These are phyloP conservation scores for Seladonia tumulorum DNA, from an alignment of 2,888 invertebrate species.

Conservation along the genomic window DNA sequence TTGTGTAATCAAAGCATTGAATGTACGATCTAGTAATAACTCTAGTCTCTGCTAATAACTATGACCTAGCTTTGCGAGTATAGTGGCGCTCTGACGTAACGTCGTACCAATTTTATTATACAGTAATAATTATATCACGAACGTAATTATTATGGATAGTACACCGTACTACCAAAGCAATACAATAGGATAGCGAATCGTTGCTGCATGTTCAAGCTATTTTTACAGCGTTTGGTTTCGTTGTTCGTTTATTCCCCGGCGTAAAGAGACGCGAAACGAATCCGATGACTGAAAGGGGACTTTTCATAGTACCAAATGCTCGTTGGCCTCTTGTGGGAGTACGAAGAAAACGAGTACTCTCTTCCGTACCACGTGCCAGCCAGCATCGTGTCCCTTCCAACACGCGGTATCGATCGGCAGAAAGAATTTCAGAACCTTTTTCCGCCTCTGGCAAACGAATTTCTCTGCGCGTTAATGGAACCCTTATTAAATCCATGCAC, in stretches of 20 bases:
- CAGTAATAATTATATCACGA: not conserved
- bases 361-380: constrained; percentile 49
- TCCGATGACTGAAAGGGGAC: constrained; percentile 18
- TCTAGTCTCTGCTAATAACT: constrained; percentile 2
- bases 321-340: constrained; percentile 39
- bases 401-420: constrained; percentile 34
- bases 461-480: not conserved
- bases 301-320: constrained; percentile 35
- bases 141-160: not conserved
- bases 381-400: not conserved
- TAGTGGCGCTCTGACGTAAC: not conserved
- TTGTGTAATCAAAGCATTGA: not conserved
- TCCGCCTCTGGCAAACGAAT: not conserved
- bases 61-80: not conserved
- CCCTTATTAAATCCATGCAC: not conserved
- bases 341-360: constrained; percentile 32
- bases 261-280: constrained; percentile 14
- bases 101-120: not conserved
- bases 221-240: not conserved
- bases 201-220: not conserved
- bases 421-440: constrained; percentile 33
- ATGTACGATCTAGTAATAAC: not conserved
- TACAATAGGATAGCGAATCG: not conserved
- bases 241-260: not conserved
- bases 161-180: not conserved